Evolutionary conservation across 2,888 invertebrate species (phyloP).

Genomic region (Hirudinaria manillensis): DNA sequence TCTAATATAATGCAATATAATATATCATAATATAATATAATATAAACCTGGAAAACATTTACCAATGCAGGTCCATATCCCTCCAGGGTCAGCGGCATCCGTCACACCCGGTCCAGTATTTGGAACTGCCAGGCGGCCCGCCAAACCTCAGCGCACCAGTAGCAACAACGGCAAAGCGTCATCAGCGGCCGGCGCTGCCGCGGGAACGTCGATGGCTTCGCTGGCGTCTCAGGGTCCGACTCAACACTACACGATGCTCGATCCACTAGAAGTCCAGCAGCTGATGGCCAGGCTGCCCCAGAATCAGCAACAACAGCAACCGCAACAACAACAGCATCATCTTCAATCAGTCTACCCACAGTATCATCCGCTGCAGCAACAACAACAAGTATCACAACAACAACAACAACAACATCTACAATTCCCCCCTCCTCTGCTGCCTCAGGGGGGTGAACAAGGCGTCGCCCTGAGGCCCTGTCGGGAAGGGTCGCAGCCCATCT

Average conservation of each 20-base stretch:
- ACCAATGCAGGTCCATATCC: conserved; percentile 15
- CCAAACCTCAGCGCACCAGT: conserved; percentile 27
- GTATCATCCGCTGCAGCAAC: conserved; percentile 26
- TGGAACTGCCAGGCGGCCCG: conserved; percentile 10
- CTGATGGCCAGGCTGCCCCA: conserved; percentile 26
- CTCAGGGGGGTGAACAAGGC: conserved; percentile 35
- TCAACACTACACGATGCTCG: conserved; percentile 35
- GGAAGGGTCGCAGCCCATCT: conserved; percentile 29
- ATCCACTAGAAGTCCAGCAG: conserved; percentile 33
- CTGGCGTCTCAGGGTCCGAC: conserved; percentile 16
- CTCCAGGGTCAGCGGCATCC: neutral
- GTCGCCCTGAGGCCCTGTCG: conserved; percentile 35
- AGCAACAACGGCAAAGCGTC: conserved; percentile 24
- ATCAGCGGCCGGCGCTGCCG: neutral
- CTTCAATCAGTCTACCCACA: conserved; percentile 26
- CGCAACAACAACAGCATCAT: conserved; percentile 22
- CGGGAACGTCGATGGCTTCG: conserved; percentile 8
- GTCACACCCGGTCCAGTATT: conserved; percentile 13
- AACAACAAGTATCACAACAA: conserved; percentile 22
- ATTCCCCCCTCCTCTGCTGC: conserved; percentile 31
- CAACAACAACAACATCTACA: conserved; percentile 26
- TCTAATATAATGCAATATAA: too few species aligned
- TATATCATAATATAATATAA: too few species aligned
- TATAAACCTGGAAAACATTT: neutral
- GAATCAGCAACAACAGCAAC: conserved; percentile 22